Evolutionary conservation across 2,113 vertebrate species (phyloP), one percentile per base, ranked within the genome.

Genomic region (Petrocephalus microphthalmus): DNA sequence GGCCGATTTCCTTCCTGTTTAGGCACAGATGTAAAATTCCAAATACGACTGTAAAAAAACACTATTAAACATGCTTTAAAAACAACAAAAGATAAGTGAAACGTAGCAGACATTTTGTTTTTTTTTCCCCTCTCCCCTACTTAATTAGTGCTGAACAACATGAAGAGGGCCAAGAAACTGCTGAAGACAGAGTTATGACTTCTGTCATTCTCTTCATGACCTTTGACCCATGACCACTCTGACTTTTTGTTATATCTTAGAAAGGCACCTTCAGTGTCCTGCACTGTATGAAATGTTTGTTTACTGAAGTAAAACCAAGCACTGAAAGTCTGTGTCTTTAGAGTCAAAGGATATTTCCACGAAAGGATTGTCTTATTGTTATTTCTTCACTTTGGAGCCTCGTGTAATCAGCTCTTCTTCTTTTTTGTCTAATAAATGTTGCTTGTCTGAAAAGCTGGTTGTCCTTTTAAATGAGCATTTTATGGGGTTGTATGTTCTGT

Each of bases 151-250:
- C 6, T 89, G 1, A 67, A 4, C 87, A 96, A 95, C 93, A 94
- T 96, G 94, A 71, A 92, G 88, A 92, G 92, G 82, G 96, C 96
- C 2, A 93, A 94, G 93, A 95, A 95, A 91, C 92, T 96, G 84
- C 89, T 96, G 89, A 96, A 96, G 91, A 92, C 93, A 0, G 96
- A 96, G 91, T 88, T 96, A 91, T 96, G 91, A 94, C 86, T 74
- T 22, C 0, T 7, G 25, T n/a, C 81, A 29, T 3, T 56, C 11
- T 7, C 87, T 52, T 57, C 56, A 10, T 74, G 19, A 87, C 33
- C 33, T 37, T 64, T 52, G 15, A 86, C 37, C n/a, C 29, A n/a
- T 56, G 57, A 85, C 25, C 86, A 53, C 33, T 56, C 25, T 52
- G 57, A 22, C 19, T 78, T 15, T 47, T n/a, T 19, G 4, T 45